These are phyloP conservation scores for Megalonaias nervosa DNA, from an alignment of 1,140 invertebrate genomes.

Conservation along the genomic window DNA sequence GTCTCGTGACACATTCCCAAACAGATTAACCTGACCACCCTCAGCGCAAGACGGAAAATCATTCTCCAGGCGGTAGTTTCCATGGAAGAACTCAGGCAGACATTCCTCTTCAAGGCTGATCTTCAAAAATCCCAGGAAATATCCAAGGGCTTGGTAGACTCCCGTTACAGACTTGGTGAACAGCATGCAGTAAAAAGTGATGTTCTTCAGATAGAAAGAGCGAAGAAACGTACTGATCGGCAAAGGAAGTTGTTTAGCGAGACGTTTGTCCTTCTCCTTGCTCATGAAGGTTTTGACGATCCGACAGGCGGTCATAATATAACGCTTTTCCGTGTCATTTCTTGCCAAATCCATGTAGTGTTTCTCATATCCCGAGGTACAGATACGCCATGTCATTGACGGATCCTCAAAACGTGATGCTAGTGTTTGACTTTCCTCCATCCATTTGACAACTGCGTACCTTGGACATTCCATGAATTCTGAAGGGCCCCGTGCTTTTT, in stretches of 20 bases:
- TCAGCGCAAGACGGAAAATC: neutral
- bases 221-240: slow-evolving; percentile 3
- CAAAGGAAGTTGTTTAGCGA: neutral
- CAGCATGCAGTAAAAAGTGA: slow-evolving; percentile 16
- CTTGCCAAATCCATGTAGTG: slow-evolving; percentile 8
- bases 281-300: neutral
- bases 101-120: neutral
- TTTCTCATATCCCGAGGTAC: slow-evolving; percentile 11
- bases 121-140: neutral
- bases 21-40: neutral
- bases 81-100: neutral
- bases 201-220: slow-evolving; percentile 25
- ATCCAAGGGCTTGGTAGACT: neutral
- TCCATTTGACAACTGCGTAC: slow-evolving; percentile 15
- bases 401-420: neutral
- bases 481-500: neutral
- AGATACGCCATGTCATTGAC: neutral
- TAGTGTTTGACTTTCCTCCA: neutral
- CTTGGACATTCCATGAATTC: slow-evolving; percentile 8
- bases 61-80: neutral
- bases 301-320: slow-evolving; percentile 6
- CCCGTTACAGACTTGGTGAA: neutral
- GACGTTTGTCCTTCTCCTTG: no score
- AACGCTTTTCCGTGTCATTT: neutral
- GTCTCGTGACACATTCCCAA: no score